Evolutionary conservation across 2,797 vertebrate species (phyloP), one percentile per base, ranked within the genome.

Genomic region (Neomorphus geoffroyi): DNA sequence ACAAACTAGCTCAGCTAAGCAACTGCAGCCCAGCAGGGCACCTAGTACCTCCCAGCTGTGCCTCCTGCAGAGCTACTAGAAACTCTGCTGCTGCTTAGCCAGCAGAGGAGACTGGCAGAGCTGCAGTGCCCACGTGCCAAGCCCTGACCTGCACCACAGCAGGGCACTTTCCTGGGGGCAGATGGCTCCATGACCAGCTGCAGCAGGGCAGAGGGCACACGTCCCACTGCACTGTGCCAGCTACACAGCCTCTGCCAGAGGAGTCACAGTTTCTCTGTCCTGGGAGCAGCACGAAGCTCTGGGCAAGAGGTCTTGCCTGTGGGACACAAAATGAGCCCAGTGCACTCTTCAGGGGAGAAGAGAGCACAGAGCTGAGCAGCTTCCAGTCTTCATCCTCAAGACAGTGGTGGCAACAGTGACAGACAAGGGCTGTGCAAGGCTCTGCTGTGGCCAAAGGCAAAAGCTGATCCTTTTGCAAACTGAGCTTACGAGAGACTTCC

Each of bases 151-250:
- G 4, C 6, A 10, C 22, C 2, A 1, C 45, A 53, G 4, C 35
- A 60, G 24, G 18, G 19, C 1, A 1, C 56, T 58, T 11, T 45
- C 18, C 64, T 27, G 28, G 28, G 26, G 19, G 22, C 53, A 72
- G 70, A 13, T 2, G 2, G n/a, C 53, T 41, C 10, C 18, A 8
- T 1, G 9, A 10, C 8, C 46, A 32, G 41, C 41, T 45, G 50
- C 41, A 45, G 41, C 3, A 5, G 46, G 33, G 62, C n/a, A 75
- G 53, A 61, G 22, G 32, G 32, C 15, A 23, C 18, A 2, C 1
- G 1, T n/a, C 33, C 19, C 1, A 0, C 7, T 18, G 61, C 56
- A 7, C 60, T 18, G 56, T 4, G 22, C 6, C 7, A 43, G 30
- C 45, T 41, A 41, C 30, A 12, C 22, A 27, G 14, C 27, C 27